These are phyloP conservation scores for Panopea generosa DNA, from an alignment of 2,888 invertebrate species.

Conservation along the genomic window DNA sequence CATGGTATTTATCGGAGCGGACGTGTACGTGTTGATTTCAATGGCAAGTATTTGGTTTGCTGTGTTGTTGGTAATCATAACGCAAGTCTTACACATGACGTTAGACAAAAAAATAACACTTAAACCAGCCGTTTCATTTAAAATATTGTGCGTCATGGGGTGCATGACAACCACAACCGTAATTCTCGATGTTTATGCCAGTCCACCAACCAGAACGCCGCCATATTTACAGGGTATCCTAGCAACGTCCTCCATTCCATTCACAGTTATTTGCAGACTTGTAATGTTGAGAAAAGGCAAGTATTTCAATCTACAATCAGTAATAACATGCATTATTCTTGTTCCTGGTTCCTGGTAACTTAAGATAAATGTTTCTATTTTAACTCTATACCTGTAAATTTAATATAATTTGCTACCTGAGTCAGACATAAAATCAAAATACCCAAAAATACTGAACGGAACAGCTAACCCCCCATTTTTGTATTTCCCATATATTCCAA, in stretches of 20 bases:
- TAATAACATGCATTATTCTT: too few species aligned
- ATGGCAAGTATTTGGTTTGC: slow-evolving; percentile 55
- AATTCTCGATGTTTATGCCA: slow-evolving; percentile 68
- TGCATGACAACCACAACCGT: slow-evolving; percentile 66
- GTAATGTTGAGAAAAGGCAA: slow-evolving; percentile 68
- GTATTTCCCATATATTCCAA: too few species aligned
- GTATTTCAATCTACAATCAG: too few species aligned
- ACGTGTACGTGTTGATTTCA: slow-evolving; percentile 60
- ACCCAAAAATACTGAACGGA: too few species aligned
- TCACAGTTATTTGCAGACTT: slow-evolving; percentile 62
- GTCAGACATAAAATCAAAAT: too few species aligned
- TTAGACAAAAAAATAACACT: slow-evolving; percentile 48
- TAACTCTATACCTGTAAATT: too few species aligned
- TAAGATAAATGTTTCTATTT: too few species aligned
- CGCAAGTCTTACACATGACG: slow-evolving; percentile 46
- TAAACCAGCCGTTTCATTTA: slow-evolving; percentile 48
- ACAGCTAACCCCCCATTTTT: too few species aligned
- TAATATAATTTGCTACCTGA: too few species aligned
- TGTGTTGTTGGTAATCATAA: slow-evolving; percentile 57
- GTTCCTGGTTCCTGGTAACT: too few species aligned
- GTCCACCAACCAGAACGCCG: slow-evolving; percentile 66
- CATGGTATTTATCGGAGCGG: slow-evolving; percentile 61
- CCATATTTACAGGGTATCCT: slow-evolving; percentile 72
- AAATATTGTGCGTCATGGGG: slow-evolving; percentile 63
- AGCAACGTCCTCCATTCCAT: slow-evolving; percentile 63